phyloP scores from a whole-genome alignment of 2,797 vertebrate species.

The Eidolon dupreanum region DNA sequence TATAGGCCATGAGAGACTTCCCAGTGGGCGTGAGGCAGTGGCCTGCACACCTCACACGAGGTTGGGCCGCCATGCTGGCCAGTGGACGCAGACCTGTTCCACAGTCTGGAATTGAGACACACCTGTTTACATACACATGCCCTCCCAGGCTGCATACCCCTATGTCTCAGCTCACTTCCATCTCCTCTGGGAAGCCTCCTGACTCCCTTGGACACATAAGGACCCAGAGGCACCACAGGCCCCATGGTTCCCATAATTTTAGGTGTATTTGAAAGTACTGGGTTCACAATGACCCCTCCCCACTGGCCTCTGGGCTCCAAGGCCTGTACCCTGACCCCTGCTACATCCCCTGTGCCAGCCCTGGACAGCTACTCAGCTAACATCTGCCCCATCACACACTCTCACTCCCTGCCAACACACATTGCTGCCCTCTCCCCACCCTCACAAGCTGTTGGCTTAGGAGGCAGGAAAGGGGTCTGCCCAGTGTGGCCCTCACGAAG shows the following conservation, averaged over 20 bases:
- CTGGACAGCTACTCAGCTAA: background rate
- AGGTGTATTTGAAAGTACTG: background rate
- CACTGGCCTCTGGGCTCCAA: background rate
- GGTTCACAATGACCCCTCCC: background rate
- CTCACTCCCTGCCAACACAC: background rate
- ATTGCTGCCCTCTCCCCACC: background rate
- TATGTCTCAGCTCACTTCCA: background rate
- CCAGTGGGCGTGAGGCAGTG: accelerated
- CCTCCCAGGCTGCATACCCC: background rate
- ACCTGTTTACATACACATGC: background rate
- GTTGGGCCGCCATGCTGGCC: background rate
- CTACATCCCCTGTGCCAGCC: background rate
- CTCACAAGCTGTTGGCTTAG: background rate
- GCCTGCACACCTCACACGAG: background rate
- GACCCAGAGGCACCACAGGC: background rate
- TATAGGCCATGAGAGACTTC: background rate
- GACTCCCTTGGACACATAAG: background rate
- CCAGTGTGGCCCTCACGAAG: background rate
- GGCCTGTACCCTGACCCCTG: background rate
- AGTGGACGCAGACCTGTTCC: background rate
- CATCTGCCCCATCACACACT: background rate
- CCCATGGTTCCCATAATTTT: background rate
- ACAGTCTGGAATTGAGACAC: background rate
- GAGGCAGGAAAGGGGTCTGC: background rate
- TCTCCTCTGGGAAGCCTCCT: background rate